Evolutionary conservation across 2,113 vertebrate genomes (phyloP), one percentile per base, ranked within the genome.

Genomic region (Malurus cyaneus): DNA sequence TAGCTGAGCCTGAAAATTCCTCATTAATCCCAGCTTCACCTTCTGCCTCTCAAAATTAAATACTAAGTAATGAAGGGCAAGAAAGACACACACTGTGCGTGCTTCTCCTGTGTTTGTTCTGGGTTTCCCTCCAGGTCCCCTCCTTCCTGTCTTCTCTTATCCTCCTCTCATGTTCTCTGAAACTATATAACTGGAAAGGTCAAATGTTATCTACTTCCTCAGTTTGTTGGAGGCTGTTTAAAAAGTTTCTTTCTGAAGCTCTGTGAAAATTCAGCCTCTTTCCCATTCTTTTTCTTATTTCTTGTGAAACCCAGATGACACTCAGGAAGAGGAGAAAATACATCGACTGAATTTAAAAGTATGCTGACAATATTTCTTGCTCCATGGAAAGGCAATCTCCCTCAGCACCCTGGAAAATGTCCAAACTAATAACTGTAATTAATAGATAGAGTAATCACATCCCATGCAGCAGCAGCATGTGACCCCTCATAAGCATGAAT

Each of bases 401-500:
- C 32, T 72, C 50, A 79, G 62, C 57, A 64, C 3, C 2, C 57
- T 89, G 91, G 84, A 94, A 93, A 95, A 82, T 2, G 1, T 91
- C 78, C 84, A 96, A 65, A 91, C n/a, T 91, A 89, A 79, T 85
- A 94, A 81, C 53, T 80, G 66, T 70, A 92, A 95, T 92, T 95
- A 95, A 91, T 69, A 93, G 73, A 70, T 76, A 23, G 65, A 93
- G 29, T 87, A 94, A 94, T 92, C 59, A 42, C 61, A 77, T 57
- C n/a, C 39, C 73, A 32, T 89, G 73, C 62, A 89, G 83, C 0
- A 1, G 62, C 57, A 91, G 54, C 54, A 76, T 50, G 41, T 72
- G 80, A 91, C 86, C 34, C 44, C 28, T 76, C 5, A 0, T 32
- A 73, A 89, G 50, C 16, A 1, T 21, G 25, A 85, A 65, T 57